A percentile compares a stretch with the other conserved stretches of the same genome.
phyloP scores from a whole-genome alignment of 2,797 vertebrate genomes.

The Pelodytes ibericus region DNA sequence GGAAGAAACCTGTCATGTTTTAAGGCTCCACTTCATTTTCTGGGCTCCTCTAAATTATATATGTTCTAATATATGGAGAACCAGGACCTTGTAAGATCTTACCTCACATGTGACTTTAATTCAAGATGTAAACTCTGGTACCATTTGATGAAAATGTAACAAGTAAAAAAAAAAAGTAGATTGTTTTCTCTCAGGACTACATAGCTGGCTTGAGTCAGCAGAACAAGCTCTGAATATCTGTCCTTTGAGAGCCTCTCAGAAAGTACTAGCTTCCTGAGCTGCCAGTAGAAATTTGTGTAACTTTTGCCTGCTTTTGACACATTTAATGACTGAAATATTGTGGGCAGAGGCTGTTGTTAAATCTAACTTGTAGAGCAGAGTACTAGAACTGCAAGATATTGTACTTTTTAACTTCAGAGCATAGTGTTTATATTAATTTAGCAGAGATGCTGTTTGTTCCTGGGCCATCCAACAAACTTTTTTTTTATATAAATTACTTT shows the following conservation, averaged over 20 bases:
- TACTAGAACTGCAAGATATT: not conserved
- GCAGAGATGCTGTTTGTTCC: no score
- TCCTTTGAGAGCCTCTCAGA: slow-evolving; percentile 44
- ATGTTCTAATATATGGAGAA: slow-evolving; percentile 21
- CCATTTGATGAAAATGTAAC: slow-evolving; percentile 31
- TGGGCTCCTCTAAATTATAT: slow-evolving; percentile 24
- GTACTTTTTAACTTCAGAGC: not conserved
- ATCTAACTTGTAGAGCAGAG: slow-evolving; percentile 16
- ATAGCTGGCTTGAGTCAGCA: slow-evolving; percentile 22
- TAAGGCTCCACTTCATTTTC: not conserved
- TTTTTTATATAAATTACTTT: no score
- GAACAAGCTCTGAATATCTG: slow-evolving; percentile 34
- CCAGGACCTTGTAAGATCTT: not conserved
- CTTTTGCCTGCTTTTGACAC: slow-evolving; percentile 30
- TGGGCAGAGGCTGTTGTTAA: slow-evolving; percentile 16
- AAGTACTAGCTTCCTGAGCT: slow-evolving; percentile 24
- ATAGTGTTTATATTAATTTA: not conserved
- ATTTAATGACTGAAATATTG: slow-evolving; percentile 40
- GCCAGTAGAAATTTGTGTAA: slow-evolving; percentile 44
- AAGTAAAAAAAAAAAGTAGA: slow-evolving; percentile 26
- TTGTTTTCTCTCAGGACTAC: slow-evolving; percentile 38
- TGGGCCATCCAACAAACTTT: no score
- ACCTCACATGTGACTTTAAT: slow-evolving; percentile 5
- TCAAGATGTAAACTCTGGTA: slow-evolving; percentile 18
- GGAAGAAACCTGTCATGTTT: slow-evolving; percentile 1